Conservation (phyloP, 2,113 vertebrate species). For the Phyllopteryx taeniolatus region DNA sequence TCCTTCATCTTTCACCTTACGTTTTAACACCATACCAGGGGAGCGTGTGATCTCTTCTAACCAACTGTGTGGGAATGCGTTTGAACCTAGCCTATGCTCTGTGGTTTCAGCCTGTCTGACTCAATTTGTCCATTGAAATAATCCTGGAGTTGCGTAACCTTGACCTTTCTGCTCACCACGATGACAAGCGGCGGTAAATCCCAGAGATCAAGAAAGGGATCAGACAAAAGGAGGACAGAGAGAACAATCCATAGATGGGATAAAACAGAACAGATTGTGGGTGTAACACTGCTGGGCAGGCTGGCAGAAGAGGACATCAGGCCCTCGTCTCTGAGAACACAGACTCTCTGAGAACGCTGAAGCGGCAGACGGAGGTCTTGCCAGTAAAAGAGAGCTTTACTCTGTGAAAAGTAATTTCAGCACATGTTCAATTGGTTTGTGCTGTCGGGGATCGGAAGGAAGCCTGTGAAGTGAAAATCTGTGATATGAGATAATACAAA, state of each 20-base stretch:
- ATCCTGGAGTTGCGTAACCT: slow-evolving; percentile 56
- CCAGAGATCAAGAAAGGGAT: slow-evolving; percentile 58
- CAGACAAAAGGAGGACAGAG: slow-evolving; percentile 52
- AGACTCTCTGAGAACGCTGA: slow-evolving; percentile 29
- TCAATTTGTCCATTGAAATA: slow-evolving; percentile 48
- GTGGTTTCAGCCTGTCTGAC: slow-evolving; percentile 56
- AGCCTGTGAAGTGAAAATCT: slow-evolving; percentile 4
- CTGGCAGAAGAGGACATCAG: slow-evolving; percentile 35
- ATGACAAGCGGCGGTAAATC: slow-evolving; percentile 45
- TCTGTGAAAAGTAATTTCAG: slow-evolving; percentile 35
- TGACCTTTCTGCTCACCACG: slow-evolving; percentile 42
- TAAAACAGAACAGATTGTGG: slow-evolving; percentile 30
- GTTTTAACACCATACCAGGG: neutral
- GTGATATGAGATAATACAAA: slow-evolving; percentile 26
- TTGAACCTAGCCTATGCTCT: slow-evolving; percentile 20
- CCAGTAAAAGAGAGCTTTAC: slow-evolving; percentile 34
- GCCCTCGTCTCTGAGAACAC: slow-evolving; percentile 38
- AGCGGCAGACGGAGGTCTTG: slow-evolving; percentile 27
- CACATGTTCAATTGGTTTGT: slow-evolving; percentile 31
- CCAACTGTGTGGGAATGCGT: slow-evolving; percentile 22
- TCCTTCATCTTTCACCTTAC: neutral
- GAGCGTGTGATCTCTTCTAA: neutral
- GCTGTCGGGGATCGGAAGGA: slow-evolving; percentile 7
- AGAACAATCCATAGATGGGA: slow-evolving; percentile 38
- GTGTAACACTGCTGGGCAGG: slow-evolving; percentile 34